phyloP scores from a whole-genome alignment of 2,888 invertebrate genomes.

The Phaedon cochleariae region DNA sequence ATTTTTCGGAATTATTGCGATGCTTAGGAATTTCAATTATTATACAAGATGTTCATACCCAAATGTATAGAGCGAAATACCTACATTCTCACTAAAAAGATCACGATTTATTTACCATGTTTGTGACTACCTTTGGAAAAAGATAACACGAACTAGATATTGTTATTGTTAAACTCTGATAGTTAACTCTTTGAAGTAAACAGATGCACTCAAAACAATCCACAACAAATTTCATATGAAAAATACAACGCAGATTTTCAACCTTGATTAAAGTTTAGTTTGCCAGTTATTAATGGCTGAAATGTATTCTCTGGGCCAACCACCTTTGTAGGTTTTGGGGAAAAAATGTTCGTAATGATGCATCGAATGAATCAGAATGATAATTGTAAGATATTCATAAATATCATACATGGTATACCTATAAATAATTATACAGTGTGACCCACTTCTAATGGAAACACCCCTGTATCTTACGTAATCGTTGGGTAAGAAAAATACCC shows the following conservation, averaged over 20 bases:
- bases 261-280: not conserved
- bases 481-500: no score
- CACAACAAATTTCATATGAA: not conserved
- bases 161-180: no score
- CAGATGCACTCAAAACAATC: no score
- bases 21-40: not conserved
- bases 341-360: not conserved
- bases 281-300: not conserved
- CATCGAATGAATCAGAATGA: not conserved
- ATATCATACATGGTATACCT: no score
- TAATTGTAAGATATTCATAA: no score
- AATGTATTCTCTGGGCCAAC: not conserved
- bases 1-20: constrained; percentile 21
- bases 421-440: no score
- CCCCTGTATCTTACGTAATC: no score
- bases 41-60: not conserved
- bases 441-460: no score
- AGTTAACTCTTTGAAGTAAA: no score
- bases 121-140: no score
- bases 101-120: no score
- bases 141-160: no score
- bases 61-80: not conserved
- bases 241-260: not conserved
- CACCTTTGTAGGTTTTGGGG: not conserved
- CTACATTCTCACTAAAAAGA: not conserved